Percentiles rank a stretch among this genome's conserved stretches.
phyloP scores from a whole-genome alignment of 2,797 vertebrate genomes.

The Sebastes trivittatus region DNA sequence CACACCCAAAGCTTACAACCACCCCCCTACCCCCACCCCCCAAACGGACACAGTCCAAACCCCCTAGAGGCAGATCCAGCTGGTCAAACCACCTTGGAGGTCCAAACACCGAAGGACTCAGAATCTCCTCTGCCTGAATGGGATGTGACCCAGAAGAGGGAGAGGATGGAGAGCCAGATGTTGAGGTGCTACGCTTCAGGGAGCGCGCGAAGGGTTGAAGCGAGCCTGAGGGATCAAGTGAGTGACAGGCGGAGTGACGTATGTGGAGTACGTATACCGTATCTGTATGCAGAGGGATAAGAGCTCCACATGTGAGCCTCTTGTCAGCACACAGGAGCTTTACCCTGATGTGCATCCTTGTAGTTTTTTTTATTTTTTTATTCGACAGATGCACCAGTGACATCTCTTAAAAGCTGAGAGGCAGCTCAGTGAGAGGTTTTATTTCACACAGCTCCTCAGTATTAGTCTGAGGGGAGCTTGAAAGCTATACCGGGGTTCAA shows the following conservation, averaged over 20 bases:
- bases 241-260: slow-evolving; percentile 51
- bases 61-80: slow-evolving; percentile 41
- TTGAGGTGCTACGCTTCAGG: slow-evolving; percentile 58
- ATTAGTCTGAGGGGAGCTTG: slow-evolving; percentile 58
- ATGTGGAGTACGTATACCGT: not conserved
- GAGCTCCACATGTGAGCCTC: slow-evolving; percentile 49
- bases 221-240: slow-evolving; percentile 46
- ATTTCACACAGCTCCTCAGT: slow-evolving; percentile 55
- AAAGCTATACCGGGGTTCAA: slow-evolving; percentile 56
- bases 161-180: slow-evolving; percentile 68
- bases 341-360: slow-evolving; percentile 31
- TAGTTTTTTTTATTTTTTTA: not conserved
- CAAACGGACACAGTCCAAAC: not conserved
- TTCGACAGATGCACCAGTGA: slow-evolving; percentile 47
- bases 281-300: slow-evolving; percentile 49
- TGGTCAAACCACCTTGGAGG: slow-evolving; percentile 51
- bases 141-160: slow-evolving; percentile 65
- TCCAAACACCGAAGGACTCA: slow-evolving; percentile 33
- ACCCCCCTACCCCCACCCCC: not conserved
- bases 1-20: not conserved
- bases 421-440: slow-evolving; percentile 62
- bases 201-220: slow-evolving; percentile 1
- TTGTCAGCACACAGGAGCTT: slow-evolving; percentile 58
- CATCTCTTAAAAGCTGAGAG: slow-evolving; percentile 50
- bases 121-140: slow-evolving; percentile 43